Evolutionary conservation across 2,797 vertebrate genomes (phyloP), one percentile per base, ranked within the genome.

Genomic region (Chloroceryle amazona): DNA sequence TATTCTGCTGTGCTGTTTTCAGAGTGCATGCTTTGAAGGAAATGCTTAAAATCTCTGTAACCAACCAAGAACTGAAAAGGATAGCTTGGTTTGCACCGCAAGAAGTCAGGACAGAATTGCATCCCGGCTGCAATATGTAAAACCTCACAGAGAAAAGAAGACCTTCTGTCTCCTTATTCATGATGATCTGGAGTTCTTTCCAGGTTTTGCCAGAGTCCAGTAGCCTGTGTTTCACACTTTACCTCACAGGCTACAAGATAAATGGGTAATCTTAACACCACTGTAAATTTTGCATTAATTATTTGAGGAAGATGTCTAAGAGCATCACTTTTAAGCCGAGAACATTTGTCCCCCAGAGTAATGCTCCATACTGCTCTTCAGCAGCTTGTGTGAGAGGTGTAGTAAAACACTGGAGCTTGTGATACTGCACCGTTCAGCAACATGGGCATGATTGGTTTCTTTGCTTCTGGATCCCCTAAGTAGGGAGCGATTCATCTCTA

Each of bases 401-500:
- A 91, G 70, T 73, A 80, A 94, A 89, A n/a, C 55, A 70, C 3
- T 66, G 86, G 89, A 79, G 91, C 90, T 86, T 88, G 55, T 70
- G 94, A 96, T 94, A 70, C 86, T 65, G 76, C 95, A 81, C 86
- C 70, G 70, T 67, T 96, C 70, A 47, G 88, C 94, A 92, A 26
- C n/a, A 33, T 84, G 87, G 81, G 95, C 68, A 22, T 66, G 82
- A 89, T 86, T 80, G 4, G 63, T 92, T 86, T 93, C 80, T 88
- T 94, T 96, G 79, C 97, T 95, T 90, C 95, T 97, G 81, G 84
- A 90, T 98, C 92, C 96, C 86, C 79, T 66, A 84, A 87, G 91
- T 89, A 97, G 94, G 97, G 97, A 98, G 78, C 9, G 97, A 97
- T 98, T 98, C 98, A 97, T 89, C 98, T 98, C 98, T 98, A 98